Percentiles rank a stretch among this genome's conserved stretches.
Conservation (phyloP, 2,888 invertebrate genomes). For the Aricia artaxerxes region DNA sequence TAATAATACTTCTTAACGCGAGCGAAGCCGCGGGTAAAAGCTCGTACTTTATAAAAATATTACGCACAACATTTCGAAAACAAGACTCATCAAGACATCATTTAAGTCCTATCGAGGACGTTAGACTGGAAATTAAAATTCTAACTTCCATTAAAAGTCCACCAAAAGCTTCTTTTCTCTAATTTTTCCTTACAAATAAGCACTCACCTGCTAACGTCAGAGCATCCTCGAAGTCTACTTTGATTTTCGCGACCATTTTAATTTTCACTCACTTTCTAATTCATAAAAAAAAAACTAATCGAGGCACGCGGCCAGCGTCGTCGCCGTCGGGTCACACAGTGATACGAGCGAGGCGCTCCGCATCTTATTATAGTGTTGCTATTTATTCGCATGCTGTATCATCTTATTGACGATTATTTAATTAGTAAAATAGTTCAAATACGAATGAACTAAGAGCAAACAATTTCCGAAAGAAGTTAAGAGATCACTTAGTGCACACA, state of each 20-base stretch:
- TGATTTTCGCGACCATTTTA: slow-evolving; percentile 38
- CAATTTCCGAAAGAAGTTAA: neutral
- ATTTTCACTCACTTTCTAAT: neutral
- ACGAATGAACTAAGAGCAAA: neutral
- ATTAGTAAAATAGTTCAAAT: too few species aligned
- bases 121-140: too few species aligned
- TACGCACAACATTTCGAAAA: too few species aligned
- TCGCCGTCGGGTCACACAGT: neutral
- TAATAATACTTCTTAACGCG: too few species aligned
- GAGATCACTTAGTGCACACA: neutral
- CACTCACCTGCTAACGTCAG: slow-evolving; percentile 37
- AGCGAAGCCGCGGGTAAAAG: too few species aligned
- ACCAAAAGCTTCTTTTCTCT: neutral
- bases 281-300: neutral
- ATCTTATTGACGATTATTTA: neutral
- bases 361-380: neutral
- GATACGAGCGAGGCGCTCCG: neutral
- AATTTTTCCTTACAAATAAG: neutral
- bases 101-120: too few species aligned
- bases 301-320: neutral
- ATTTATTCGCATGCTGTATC: neutral
- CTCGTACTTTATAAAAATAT: too few species aligned
- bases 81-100: too few species aligned
- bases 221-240: slow-evolving; percentile 39
- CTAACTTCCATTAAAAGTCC: too few species aligned